phyloP scores from a whole-genome alignment of 2,888 invertebrate genomes.

The Calameuta filiformis region DNA sequence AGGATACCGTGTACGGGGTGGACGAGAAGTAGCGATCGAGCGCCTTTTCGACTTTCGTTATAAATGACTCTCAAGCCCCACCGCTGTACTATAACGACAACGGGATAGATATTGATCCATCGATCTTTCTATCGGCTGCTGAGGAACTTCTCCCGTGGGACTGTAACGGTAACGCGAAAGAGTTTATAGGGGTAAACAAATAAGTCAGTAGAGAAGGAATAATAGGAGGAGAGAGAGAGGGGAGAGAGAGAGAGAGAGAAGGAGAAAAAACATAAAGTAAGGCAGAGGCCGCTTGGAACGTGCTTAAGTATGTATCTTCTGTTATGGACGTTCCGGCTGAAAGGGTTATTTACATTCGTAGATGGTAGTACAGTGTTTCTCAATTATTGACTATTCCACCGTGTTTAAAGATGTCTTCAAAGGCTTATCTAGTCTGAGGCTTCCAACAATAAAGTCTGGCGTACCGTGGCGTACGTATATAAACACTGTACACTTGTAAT shows the following conservation, averaged over 20 bases:
- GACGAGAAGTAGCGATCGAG: neutral
- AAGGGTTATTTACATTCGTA: conserved; percentile 7
- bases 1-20: neutral
- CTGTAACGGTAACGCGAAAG: neutral
- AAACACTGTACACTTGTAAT: neutral
- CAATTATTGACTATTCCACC: neutral
- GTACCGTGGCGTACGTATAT: neutral
- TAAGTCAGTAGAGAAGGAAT: neutral
- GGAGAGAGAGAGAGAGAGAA: too few relatives aligned
- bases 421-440: neutral
- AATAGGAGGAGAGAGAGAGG: neutral
- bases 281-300: neutral
- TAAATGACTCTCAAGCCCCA: neutral
- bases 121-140: neutral
- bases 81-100: neutral
- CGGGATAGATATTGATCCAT: neutral
- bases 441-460: neutral
- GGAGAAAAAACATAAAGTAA: neutral
- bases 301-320: conserved; percentile 2
- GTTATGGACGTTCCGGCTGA: neutral
- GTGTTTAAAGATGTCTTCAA: neutral
- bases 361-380: conserved; percentile 5
- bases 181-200: neutral
- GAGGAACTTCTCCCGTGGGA: neutral
- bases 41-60: neutral